A percentile compares a stretch with the other conserved stretches of the same genome.
These are phyloP conservation scores for Ptiloglossa arizonensis DNA, from an alignment of 1,140 invertebrate genomes.

Conservation along the genomic window DNA sequence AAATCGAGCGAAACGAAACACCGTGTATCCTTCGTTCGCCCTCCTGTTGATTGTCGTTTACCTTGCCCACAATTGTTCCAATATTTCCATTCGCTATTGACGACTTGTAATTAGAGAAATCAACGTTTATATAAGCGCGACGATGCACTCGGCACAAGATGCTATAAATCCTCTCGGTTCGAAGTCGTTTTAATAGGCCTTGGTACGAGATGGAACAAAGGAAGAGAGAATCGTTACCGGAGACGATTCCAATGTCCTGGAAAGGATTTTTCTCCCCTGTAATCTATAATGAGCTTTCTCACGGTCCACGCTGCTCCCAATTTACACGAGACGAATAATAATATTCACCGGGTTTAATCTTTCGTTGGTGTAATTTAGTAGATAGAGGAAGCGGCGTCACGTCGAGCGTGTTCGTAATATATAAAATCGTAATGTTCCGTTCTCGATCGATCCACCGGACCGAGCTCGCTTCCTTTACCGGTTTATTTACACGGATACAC, in stretches of 20 bases:
- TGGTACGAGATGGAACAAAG: slow-evolving; percentile 3
- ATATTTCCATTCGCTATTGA: not conserved
- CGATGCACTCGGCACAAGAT: not conserved
- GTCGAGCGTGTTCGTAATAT: not conserved
- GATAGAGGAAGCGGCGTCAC: not conserved
- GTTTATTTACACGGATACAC: slow-evolving; percentile 1
- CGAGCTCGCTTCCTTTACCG: not conserved
- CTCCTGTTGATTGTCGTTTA: not conserved
- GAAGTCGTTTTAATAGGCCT: not conserved
- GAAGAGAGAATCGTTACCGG: slow-evolving; percentile 5
- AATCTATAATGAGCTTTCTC: slow-evolving; percentile 25
- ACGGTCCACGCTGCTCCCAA: not conserved
- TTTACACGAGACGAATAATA: slow-evolving; percentile 14
- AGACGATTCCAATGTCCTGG: not conserved
- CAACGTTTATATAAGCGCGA: not conserved
- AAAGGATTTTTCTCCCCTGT: not conserved
- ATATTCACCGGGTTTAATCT: not conserved
- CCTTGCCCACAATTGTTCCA: not conserved
- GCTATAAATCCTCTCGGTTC: not conserved
- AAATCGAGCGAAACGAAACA: too few species aligned
- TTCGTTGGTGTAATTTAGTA: slow-evolving; percentile 2
- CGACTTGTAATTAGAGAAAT: not conserved
- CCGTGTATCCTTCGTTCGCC: too few species aligned
- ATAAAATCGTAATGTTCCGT: slow-evolving; percentile 5
- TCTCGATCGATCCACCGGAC: not conserved